Percentiles rank a stretch among this genome's conserved stretches.
Conservation (phyloP, 2,797 vertebrate genomes). For the Tauraco hartlaubi region DNA sequence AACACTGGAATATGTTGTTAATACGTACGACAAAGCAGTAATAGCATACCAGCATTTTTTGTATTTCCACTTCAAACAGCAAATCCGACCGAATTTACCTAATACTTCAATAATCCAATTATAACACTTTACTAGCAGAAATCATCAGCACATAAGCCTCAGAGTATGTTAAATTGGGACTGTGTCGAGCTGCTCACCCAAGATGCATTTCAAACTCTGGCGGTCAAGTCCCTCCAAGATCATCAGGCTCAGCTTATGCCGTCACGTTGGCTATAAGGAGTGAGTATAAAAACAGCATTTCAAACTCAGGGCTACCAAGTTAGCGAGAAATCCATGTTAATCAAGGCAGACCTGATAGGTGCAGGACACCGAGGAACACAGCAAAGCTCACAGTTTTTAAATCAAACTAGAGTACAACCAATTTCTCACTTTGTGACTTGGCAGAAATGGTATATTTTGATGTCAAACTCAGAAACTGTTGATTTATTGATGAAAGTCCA, state of each 20-base stretch:
- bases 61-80: constrained; percentile 78
- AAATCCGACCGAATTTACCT: constrained; percentile 78
- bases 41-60: constrained; percentile 58
- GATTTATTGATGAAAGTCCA: not conserved
- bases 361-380: not conserved
- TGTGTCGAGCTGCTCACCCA: constrained; percentile 34
- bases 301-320: not conserved
- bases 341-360: not conserved
- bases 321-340: not conserved
- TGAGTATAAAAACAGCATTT: rapidly evolving
- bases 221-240: not conserved
- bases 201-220: not conserved
- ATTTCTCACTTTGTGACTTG: not conserved
- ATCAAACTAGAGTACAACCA: not conserved
- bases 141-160: constrained; percentile 66
- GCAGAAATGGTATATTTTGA: not conserved
- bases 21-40: constrained; percentile 67
- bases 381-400: not conserved
- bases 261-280: not conserved
- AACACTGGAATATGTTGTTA: constrained; percentile 41
- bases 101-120: constrained; percentile 82
- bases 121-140: constrained; percentile 75
- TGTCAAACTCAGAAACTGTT: not conserved
- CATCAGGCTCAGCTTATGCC: rapidly evolving
- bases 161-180: constrained; percentile 49